These are phyloP conservation scores for Xestia c-nigrum DNA, from an alignment of 2,888 invertebrate genomes.

Conservation along the genomic window DNA sequence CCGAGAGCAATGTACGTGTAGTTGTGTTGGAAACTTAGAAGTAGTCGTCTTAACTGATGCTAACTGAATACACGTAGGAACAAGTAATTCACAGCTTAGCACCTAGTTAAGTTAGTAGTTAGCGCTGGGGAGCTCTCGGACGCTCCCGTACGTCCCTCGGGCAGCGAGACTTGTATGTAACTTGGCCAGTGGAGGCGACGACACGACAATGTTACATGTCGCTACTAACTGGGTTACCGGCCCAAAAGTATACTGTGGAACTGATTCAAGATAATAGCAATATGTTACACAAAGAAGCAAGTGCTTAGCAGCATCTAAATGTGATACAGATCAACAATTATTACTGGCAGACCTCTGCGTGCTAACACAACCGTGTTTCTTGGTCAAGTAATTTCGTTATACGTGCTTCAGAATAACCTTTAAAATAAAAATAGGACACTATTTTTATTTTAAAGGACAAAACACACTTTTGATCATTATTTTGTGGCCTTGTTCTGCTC, in stretches of 20 bases:
- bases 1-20: neutral
- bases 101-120: slow-evolving; percentile 27
- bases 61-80: slow-evolving; percentile 12
- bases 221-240: slow-evolving; percentile 12
- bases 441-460: neutral
- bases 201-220: neutral
- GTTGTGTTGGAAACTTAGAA: neutral
- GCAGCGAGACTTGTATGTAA: neutral
- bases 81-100: slow-evolving; percentile 19
- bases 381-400: neutral
- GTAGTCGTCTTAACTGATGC: neutral
- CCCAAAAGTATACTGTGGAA: neutral
- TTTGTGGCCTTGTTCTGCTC: neutral
- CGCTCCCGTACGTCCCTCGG: neutral
- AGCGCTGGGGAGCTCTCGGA: neutral
- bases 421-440: too few species aligned
- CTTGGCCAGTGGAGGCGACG: neutral
- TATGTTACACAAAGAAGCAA: neutral
- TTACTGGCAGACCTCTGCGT: neutral
- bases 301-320: neutral
- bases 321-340: neutral
- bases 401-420: neutral
- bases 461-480: neutral
- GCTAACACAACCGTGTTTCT: neutral
- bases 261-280: neutral